A percentile compares a stretch with the other conserved stretches of the same genome.
phyloP scores from a whole-genome alignment of 2,888 invertebrate species.

The Baronia brevicornis region DNA sequence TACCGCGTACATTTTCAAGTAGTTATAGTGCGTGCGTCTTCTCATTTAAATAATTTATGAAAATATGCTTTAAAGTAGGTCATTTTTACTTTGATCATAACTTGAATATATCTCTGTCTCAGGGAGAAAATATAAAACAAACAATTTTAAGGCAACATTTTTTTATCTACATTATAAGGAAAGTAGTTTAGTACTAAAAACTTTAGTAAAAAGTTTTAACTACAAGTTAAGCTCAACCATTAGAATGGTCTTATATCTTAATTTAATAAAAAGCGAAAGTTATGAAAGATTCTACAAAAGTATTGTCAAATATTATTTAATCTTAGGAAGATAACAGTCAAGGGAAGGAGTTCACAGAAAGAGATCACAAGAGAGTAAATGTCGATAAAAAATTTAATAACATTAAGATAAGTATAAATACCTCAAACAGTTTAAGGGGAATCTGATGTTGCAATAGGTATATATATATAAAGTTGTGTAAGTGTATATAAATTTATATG shows the following conservation, averaged over 20 bases:
- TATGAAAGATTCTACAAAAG: constrained; percentile 43
- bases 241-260: constrained; percentile 21
- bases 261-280: constrained; percentile 24
- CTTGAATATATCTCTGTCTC: too few relatives aligned
- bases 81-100: too few relatives aligned
- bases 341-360: constrained; percentile 36
- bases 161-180: too few relatives aligned
- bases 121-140: too few relatives aligned
- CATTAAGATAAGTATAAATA: constrained; percentile 27
- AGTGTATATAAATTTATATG: constrained; percentile 25
- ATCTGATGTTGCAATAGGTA: constrained; percentile 9
- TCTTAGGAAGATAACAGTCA: constrained; percentile 44
- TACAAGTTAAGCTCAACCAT: constrained; percentile 3
- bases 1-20: too few relatives aligned
- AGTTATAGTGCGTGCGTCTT: too few relatives aligned
- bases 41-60: too few relatives aligned
- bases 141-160: too few relatives aligned
- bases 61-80: too few relatives aligned
- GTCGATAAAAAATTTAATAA: constrained; percentile 23
- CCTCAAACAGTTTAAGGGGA: constrained; percentile 10
- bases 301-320: constrained; percentile 49
- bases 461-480: constrained; percentile 25
- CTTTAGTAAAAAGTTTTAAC: too few relatives aligned
- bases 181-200: too few relatives aligned
- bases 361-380: constrained; percentile 50